Base-by-base conservation (phyloP, 2,113 vertebrate species). In the Riparia riparia region DNA sequence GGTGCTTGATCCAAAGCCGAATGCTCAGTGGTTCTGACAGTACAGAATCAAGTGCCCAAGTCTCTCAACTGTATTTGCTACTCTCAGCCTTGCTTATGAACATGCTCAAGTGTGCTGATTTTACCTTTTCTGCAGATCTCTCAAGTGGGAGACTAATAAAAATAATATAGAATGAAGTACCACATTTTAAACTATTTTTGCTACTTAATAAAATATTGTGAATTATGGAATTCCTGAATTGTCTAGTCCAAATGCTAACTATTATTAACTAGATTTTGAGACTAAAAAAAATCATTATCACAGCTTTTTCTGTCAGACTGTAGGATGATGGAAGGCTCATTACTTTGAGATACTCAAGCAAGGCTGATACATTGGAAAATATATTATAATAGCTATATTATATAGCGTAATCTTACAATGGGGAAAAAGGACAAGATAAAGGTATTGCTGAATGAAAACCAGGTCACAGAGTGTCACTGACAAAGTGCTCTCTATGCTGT, bases 171-270 rank as follows among this genome's bases (percentile, higher is more conserved):
- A 49, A 53, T 8, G 8, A 34, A 68, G 1, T 25, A 45, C 6
- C 2, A 0, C 2, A 17, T 72, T 63, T 93, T 86, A 20, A 68
- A 58, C 1, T 45, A 45, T 24, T 3, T 0, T 6, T 53, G 5
- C 54, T 44, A 49, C 53, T 44, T 61, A 21, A 56, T 50, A 49
- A 29, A 4, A 28, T 7, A 47, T 15, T 47, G 11, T 22, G 20
- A 68, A 82, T 49, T 15, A 42, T 32, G 4, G 28, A 60, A 65
- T 47, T 61, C 29, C 15, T 66, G 25, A 66, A 66, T 45, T 14
- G 11, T 32, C 14, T 66, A 25, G 39, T 57, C 20, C 37, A 63
- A 57, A 86, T 83, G 14, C 1, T 54, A 63, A 32, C 8, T 25
- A 6, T 18, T 42, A 61, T 42, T 56, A 71, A 9, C 4, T 57